These are phyloP conservation scores for Mormyrops boulengeri DNA, from an alignment of 2,797 vertebrate genomes.

Conservation along the genomic window DNA sequence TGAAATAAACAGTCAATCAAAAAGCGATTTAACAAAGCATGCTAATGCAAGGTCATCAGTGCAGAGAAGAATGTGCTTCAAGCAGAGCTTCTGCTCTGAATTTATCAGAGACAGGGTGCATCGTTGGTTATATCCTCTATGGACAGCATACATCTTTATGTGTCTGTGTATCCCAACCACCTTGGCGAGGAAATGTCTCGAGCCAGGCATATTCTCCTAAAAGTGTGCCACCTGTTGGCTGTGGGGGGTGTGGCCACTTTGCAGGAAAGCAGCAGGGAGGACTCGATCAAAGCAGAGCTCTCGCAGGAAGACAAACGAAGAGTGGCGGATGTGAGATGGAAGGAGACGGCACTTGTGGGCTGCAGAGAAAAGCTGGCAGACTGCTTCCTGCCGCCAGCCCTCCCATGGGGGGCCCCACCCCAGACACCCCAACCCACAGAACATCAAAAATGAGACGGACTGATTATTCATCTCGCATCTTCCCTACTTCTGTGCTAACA, in stretches of 20 bases:
- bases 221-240: not conserved
- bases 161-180: not conserved
- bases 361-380: not conserved
- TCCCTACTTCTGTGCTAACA: not conserved
- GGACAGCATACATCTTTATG: not conserved
- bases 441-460: not conserved
- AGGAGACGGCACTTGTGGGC: not conserved
- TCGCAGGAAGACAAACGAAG: not conserved
- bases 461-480: not conserved
- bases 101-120: not conserved
- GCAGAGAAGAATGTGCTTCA: not conserved
- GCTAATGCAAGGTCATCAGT: not conserved
- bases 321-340: not conserved
- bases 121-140: not conserved
- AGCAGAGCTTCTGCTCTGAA: not conserved
- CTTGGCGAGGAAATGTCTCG: not conserved
- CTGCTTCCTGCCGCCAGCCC: not conserved
- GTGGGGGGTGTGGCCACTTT: not conserved
- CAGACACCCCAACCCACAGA: not conserved
- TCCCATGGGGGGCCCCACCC: not conserved
- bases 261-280: not conserved
- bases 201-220: not conserved
- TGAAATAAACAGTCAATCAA: not conserved
- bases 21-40: conserved; percentile 3
- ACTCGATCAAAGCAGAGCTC: not conserved